These are phyloP conservation scores for Mellilla xanthometata DNA, from an alignment of 2,888 invertebrate species.

Conservation along the genomic window DNA sequence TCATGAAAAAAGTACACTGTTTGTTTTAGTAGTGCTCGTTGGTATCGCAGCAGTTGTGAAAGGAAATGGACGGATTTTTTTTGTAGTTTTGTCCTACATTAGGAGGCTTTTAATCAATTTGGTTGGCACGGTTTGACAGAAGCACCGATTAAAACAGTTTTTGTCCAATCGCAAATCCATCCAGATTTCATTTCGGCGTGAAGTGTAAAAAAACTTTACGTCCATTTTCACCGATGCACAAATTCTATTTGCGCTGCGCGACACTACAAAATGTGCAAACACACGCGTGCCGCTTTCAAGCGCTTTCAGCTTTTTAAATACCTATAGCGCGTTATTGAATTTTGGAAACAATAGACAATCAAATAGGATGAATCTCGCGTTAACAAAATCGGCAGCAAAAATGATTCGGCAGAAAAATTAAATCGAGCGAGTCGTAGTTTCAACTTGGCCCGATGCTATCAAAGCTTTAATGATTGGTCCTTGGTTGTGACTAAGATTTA, in stretches of 20 bases:
- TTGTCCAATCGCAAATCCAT: background rate
- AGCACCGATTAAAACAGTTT: slow-evolving; percentile 3
- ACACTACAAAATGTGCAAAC: slow-evolving; percentile 1
- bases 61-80: no score
- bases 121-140: slow-evolving; percentile 2
- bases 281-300: slow-evolving; percentile 4
- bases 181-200: background rate
- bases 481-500: slow-evolving; percentile 25
- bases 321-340: slow-evolving; percentile 25
- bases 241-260: slow-evolving; percentile 6
- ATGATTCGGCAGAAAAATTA: slow-evolving; percentile 1
- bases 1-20: no score
- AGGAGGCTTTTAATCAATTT: slow-evolving; percentile 4
- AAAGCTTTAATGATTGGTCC: slow-evolving; percentile 26
- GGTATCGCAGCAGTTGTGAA: no score
- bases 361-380: slow-evolving; percentile 12
- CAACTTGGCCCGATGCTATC: slow-evolving; percentile 27
- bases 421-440: slow-evolving; percentile 12
- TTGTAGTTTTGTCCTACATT: no score
- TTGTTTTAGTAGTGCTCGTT: no score
- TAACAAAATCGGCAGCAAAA: slow-evolving; percentile 2
- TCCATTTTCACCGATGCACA: background rate
- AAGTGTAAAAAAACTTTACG: background rate
- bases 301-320: slow-evolving; percentile 16
- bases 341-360: slow-evolving; percentile 29